These are phyloP conservation scores for Patella caerulea DNA, from an alignment of 2,888 invertebrate species.

Conservation along the genomic window DNA sequence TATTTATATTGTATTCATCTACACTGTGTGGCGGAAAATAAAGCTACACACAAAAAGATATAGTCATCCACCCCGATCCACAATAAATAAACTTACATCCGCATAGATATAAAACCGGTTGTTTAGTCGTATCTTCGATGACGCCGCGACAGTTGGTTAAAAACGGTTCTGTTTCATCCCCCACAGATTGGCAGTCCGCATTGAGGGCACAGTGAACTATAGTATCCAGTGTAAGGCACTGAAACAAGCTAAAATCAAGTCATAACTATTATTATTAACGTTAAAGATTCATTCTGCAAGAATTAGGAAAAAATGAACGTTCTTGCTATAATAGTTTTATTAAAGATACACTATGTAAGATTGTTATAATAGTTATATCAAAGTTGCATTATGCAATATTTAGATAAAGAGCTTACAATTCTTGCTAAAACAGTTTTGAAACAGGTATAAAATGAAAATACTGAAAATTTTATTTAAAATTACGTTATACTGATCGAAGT, in stretches of 20 bases:
- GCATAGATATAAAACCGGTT: constrained; percentile 56
- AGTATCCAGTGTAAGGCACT: constrained; percentile 74
- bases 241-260: constrained; percentile 63
- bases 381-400: too few relatives aligned
- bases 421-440: too few relatives aligned
- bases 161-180: constrained; percentile 69
- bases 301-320: not conserved
- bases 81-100: constrained; percentile 57
- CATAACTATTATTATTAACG: not conserved
- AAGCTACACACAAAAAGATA: too few relatives aligned
- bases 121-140: constrained; percentile 59
- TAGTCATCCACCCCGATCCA: too few relatives aligned
- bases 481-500: too few relatives aligned
- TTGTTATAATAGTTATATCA: too few relatives aligned
- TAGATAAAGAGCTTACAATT: too few relatives aligned
- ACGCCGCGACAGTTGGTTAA: constrained; percentile 62
- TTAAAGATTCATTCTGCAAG: not conserved
- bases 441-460: too few relatives aligned
- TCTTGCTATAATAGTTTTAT: not conserved
- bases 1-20: too few relatives aligned
- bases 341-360: not conserved
- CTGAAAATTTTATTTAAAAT: too few relatives aligned
- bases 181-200: constrained; percentile 70
- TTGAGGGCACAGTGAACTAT: constrained; percentile 74
- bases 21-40: too few relatives aligned